Base-by-base conservation (phyloP, 2,113 vertebrate genomes). In the Bos javanicus region DNA sequence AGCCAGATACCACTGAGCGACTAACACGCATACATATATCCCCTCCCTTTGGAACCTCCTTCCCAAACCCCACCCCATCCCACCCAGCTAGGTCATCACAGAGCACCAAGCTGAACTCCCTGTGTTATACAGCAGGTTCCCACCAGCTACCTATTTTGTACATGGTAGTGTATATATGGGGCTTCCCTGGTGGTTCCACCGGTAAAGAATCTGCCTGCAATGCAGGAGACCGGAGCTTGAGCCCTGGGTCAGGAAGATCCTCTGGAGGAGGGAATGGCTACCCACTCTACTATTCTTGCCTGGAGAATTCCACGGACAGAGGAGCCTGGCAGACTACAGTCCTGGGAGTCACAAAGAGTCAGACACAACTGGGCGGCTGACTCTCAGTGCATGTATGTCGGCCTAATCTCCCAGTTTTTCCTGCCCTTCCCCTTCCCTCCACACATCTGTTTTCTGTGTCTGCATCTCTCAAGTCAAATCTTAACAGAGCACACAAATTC, bases 371-470 rank as follows among this genome's bases (percentile, higher is more conserved):
- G 21, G 43, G 21, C 7, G 3, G 43, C 23, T 14, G 43, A 43
- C 71, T 13, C 36, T 25, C 19, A 25, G 36, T 4, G 12, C 12
- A 1, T 2, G 21, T 13, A 3, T 6, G 36, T 26, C 1, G 2
- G 36, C 36, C 71, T 76, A 3, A 76, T 43, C 71, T 76, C 71
- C 64, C n/a, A 39, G 19, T 36, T 39, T 39, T 19, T 36, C 67
- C 36, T 1, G 1, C 71, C 23, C 6, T 25, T 14, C 36, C 71
- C 71, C 26, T 7, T 3, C 71, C 71, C 36, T 43, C 36, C 36
- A 1, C 48, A 48, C 11, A 12, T 48, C 48, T 14, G 12, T 26
- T 76, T 43, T 7, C 71, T 76, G 14, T 0, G 12, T 7, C 71
- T 76, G 23, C 6, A 14, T 76, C 36, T 76, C 39, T 43, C 23